These are phyloP conservation scores for Probaryconus sp. DNA, from an alignment of 1,140 invertebrate genomes.

Conservation along the genomic window DNA sequence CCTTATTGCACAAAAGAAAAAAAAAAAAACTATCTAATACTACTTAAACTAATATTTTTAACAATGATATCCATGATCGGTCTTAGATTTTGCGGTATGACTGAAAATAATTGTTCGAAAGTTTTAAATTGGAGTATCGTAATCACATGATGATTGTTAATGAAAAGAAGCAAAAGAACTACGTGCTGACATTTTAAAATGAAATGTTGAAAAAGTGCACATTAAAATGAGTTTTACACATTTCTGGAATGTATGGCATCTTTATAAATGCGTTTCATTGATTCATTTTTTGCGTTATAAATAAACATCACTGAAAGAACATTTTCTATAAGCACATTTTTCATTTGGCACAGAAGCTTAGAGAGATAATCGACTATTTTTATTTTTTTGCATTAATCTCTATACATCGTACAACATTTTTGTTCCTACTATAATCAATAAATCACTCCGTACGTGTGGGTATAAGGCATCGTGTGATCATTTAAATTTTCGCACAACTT, in stretches of 20 bases:
- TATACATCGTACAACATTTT: constrained; percentile 18
- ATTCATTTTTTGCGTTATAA: too few relatives aligned
- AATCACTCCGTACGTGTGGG: constrained; percentile 39
- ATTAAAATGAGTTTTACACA: too few relatives aligned
- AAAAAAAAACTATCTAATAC: constrained; percentile 27
- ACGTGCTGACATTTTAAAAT: too few relatives aligned
- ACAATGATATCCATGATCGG: constrained; percentile 17
- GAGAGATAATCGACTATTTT: constrained; percentile 6
- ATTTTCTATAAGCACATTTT: constrained; percentile 1
- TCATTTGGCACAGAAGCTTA: background rate
- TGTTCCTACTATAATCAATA: constrained; percentile 40
- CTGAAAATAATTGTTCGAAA: constrained; percentile 23
- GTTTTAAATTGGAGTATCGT: constrained; percentile 8
- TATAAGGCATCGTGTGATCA: constrained; percentile 28
- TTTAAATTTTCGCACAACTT: constrained; percentile 17
- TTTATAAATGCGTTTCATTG: too few relatives aligned
- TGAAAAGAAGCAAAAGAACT: too few relatives aligned
- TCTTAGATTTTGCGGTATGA: constrained; percentile 26
- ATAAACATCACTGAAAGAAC: constrained; percentile 11
- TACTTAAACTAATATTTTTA: constrained; percentile 38
- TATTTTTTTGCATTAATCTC: background rate
- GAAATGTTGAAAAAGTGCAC: too few relatives aligned
- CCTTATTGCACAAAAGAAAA: constrained; percentile 25
- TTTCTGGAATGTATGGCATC: too few relatives aligned
- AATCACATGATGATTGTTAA: constrained; percentile 40